Evolutionary conservation across 2,113 vertebrate species (phyloP).

Genomic region (Nerophis ophidion): DNA sequence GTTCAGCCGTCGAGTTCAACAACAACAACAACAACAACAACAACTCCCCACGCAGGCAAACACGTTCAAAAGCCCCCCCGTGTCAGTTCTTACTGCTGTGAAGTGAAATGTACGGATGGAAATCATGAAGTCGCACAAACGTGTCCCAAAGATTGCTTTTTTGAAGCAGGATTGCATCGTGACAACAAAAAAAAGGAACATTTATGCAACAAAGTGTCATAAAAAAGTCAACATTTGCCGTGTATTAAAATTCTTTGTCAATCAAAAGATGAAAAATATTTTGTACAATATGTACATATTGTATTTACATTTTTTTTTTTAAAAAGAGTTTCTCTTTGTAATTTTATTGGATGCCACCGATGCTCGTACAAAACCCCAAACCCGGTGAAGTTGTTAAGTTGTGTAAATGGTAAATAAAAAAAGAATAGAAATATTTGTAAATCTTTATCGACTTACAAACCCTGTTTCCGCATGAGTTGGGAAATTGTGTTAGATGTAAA

Average conservation of each 20-base stretch:
- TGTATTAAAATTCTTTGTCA: slow-evolving; percentile 40
- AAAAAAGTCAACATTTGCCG: slow-evolving; percentile 6
- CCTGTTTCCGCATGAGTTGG: no score
- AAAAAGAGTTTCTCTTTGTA: slow-evolving; percentile 24
- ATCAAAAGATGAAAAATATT: slow-evolving; percentile 61
- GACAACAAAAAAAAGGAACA: slow-evolving; percentile 1
- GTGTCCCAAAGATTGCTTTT: neutral
- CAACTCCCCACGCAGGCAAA: no score
- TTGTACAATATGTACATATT: slow-evolving; percentile 64
- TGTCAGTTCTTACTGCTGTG: neutral
- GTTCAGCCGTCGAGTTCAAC: no score
- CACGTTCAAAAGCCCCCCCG: neutral
- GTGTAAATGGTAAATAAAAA: no score
- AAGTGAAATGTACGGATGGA: neutral
- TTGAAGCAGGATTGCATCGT: no score
- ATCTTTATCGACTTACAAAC: no score
- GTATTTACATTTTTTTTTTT: slow-evolving; percentile 4
- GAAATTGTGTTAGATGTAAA: no score
- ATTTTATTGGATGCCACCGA: slow-evolving; percentile 5
- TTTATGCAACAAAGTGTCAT: neutral
- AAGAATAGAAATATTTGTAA: no score
- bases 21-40: no score
- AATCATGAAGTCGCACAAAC: neutral
- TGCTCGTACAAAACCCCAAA: neutral
- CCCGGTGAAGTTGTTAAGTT: no score